Conservation (phyloP, 2,888 invertebrate species). For the Cantharis rufa region DNA sequence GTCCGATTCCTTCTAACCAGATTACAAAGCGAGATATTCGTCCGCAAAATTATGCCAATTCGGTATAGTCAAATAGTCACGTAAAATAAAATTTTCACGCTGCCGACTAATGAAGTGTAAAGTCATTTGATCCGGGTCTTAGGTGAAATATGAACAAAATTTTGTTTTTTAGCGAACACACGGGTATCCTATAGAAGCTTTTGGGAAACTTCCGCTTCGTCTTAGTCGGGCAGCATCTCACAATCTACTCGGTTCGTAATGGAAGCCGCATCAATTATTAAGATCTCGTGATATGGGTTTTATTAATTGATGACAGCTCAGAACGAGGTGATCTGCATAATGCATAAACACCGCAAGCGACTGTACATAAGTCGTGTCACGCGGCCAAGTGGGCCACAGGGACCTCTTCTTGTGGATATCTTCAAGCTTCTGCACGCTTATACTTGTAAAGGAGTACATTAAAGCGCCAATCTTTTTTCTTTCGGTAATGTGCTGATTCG, state of each 20-base stretch:
- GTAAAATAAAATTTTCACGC: constrained; percentile 27
- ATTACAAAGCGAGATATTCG: constrained; percentile 49
- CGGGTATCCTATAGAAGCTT: constrained; percentile 11
- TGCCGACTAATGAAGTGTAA: constrained; percentile 11
- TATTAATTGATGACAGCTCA: constrained; percentile 59
- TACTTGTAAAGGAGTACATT: constrained; percentile 39
- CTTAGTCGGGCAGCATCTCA: constrained; percentile 26
- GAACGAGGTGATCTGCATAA: constrained; percentile 53
- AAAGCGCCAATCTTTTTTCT: constrained; percentile 43
- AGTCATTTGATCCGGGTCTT: not conserved
- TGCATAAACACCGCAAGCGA: constrained; percentile 44
- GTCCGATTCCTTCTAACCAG: constrained; percentile 49
- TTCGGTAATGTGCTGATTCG: constrained; percentile 50
- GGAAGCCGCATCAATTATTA: constrained; percentile 56
- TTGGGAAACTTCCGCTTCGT: constrained; percentile 29
- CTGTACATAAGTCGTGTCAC: constrained; percentile 38
- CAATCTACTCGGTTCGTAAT: constrained; percentile 41
- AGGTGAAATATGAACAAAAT: not conserved
- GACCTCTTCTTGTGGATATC: constrained; percentile 34
- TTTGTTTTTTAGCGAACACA: not conserved
- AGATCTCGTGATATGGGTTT: constrained; percentile 57
- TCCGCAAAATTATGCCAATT: constrained; percentile 40
- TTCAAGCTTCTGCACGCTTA: constrained; percentile 24
- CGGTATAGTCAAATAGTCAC: constrained; percentile 32
- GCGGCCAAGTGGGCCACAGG: constrained; percentile 44